These are phyloP conservation scores for Drosophila pseudotakahashii DNA, from an alignment of 2,888 invertebrate genomes.

Conservation along the genomic window DNA sequence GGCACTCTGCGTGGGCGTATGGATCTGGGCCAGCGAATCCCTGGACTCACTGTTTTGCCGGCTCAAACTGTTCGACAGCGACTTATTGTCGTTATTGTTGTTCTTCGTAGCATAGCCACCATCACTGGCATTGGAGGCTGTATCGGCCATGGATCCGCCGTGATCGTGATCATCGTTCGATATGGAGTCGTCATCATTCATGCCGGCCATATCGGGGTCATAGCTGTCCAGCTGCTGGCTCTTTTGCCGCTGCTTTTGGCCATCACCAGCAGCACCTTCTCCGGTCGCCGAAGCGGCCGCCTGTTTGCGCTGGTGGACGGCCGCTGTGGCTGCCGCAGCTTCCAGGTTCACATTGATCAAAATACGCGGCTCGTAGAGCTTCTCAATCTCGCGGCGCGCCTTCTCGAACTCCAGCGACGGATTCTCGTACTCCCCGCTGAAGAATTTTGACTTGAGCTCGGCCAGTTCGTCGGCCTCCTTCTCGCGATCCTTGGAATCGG, in stretches of 20 bases:
- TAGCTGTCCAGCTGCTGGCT: conserved; percentile 84
- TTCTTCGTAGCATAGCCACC: conserved; percentile 52
- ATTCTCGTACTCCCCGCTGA: conserved; percentile 88
- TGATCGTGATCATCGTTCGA: conserved; percentile 81
- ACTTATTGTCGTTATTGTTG: conserved; percentile 54
- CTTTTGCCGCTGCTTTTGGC: conserved; percentile 64
- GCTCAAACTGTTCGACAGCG: conserved; percentile 44
- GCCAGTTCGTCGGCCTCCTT: conserved; percentile 95
- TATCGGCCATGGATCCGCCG: conserved; percentile 90
- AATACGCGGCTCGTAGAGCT: conserved; percentile 92
- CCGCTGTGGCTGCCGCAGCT: conserved; percentile 85
- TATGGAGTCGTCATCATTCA: conserved; percentile 67
- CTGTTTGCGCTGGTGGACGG: conserved; percentile 85
- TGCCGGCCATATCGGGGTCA: conserved; percentile 43
- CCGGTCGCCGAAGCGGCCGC: conserved; percentile 81
- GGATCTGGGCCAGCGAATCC: conserved; percentile 71
- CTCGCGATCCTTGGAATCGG: conserved; percentile 94
- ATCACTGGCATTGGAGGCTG: conserved; percentile 86
- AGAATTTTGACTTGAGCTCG: conserved; percentile 91
- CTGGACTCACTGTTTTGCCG: conserved; percentile 82
- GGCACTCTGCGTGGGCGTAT: conserved; percentile 59
- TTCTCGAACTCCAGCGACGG: conserved; percentile 89
- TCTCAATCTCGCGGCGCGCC: conserved; percentile 91
- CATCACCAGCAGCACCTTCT: neutral
- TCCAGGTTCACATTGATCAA: conserved; percentile 89